These are phyloP conservation scores for Pachypeltis micranthus DNA, from an alignment of 1,140 invertebrate species.

Conservation along the genomic window DNA sequence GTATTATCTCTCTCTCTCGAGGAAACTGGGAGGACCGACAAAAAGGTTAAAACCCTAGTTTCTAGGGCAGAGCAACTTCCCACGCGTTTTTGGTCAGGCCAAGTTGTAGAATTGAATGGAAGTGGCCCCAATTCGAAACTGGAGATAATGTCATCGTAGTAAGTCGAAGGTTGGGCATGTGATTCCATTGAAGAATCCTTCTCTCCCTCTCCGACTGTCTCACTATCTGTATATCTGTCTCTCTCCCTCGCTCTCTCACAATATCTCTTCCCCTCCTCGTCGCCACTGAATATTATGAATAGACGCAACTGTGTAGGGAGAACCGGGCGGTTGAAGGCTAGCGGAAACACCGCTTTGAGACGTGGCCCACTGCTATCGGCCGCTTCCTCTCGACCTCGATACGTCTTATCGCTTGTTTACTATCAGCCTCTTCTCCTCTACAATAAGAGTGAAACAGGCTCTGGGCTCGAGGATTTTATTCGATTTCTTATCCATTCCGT, in stretches of 20 bases:
- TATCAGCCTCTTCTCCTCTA: not conserved
- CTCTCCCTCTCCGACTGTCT: no score
- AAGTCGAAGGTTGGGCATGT: not conserved
- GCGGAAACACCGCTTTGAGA: not conserved
- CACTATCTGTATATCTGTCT: no score
- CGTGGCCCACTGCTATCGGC: not conserved
- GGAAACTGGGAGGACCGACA: no score
- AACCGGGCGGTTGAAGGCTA: not conserved
- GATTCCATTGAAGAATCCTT: not conserved
- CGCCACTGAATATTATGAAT: not conserved
- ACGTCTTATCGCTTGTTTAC: not conserved
- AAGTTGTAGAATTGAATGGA: no score
- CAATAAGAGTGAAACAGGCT: not conserved
- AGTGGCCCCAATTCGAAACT: no score
- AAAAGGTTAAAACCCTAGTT: no score
- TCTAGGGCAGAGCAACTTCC: no score
- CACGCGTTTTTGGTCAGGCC: no score
- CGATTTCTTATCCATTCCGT: not conserved
- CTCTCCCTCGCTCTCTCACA: no score
- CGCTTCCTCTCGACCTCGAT: not conserved
- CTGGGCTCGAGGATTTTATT: not conserved
- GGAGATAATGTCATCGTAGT: no score
- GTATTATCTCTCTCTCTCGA: no score
- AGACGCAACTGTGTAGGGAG: not conserved
- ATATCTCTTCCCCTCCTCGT: no score